A percentile compares a stretch with the other conserved stretches of the same genome.
Evolutionary conservation across 2,797 vertebrate species (phyloP).

Genomic region (Sebastes jordani): DNA sequence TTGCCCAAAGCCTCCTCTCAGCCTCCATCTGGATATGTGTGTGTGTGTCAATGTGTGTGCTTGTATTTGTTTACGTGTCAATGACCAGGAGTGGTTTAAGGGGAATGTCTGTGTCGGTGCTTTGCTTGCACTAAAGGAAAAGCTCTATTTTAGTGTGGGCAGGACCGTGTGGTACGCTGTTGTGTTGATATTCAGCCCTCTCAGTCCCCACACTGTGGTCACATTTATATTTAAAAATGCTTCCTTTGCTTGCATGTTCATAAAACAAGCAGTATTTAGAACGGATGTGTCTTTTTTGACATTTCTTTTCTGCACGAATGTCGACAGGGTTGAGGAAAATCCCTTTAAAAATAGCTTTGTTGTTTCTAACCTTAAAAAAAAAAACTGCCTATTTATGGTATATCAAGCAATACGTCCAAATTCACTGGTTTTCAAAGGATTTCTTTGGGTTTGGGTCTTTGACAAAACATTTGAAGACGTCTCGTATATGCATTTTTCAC

Average conservation of each 20-base stretch:
- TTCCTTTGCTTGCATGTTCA: neutral
- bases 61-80: constrained; percentile 74
- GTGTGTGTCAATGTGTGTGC: constrained; percentile 34
- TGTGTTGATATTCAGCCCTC: constrained; percentile 30
- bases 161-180: neutral
- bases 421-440: neutral
- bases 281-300: neutral
- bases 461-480: neutral
- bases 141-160: constrained; percentile 50
- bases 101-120: constrained; percentile 62
- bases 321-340: neutral
- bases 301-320: neutral
- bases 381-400: neutral
- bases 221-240: constrained; percentile 36
- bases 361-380: neutral
- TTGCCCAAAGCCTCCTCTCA: constrained; percentile 79
- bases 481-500: neutral
- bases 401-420: neutral
- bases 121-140: constrained; percentile 43
- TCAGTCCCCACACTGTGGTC: constrained; percentile 5
- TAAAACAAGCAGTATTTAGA: neutral
- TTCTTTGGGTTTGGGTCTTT: neutral
- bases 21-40: constrained; percentile 78
- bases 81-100: constrained; percentile 66
- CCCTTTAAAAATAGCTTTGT: neutral